phyloP scores from a whole-genome alignment of 2,797 vertebrate species.

The Forpus xanthops region DNA sequence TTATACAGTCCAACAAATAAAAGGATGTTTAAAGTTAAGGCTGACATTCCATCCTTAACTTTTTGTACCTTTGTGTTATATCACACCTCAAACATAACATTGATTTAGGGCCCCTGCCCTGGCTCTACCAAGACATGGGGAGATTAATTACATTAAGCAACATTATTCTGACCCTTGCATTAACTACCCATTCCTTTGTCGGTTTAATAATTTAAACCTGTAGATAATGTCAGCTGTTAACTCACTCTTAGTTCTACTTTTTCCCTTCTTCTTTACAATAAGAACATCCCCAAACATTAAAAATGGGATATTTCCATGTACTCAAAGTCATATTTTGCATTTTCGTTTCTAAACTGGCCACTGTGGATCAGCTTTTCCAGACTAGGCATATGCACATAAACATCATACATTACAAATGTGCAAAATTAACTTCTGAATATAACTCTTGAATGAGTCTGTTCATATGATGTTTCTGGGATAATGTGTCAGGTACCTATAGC shows the following conservation, averaged over 20 bases:
- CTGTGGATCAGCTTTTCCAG: background rate
- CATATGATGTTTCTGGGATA: background rate
- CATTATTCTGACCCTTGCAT: background rate
- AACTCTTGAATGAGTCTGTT: background rate
- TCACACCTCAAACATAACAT: constrained; percentile 66
- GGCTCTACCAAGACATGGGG: background rate
- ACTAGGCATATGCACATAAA: background rate
- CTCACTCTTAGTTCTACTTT: background rate
- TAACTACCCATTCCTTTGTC: constrained; percentile 8
- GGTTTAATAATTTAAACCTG: constrained; percentile 42
- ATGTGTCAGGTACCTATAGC: background rate
- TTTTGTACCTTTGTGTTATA: constrained; percentile 68
- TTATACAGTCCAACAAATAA: constrained; percentile 66
- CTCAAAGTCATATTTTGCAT: background rate
- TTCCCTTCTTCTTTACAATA: background rate
- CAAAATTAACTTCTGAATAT: background rate
- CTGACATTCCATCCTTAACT: constrained; percentile 68
- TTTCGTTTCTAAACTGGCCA: background rate
- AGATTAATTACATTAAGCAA: constrained; percentile 24
- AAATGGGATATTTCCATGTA: background rate
- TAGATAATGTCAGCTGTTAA: background rate
- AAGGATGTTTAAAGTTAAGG: constrained; percentile 67
- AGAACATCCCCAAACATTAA: background rate
- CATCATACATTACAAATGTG: background rate
- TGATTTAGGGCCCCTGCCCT: constrained; percentile 30